Evolutionary conservation across 2,113 vertebrate species (phyloP).

Genomic region (Petrocephalus microphthalmus): DNA sequence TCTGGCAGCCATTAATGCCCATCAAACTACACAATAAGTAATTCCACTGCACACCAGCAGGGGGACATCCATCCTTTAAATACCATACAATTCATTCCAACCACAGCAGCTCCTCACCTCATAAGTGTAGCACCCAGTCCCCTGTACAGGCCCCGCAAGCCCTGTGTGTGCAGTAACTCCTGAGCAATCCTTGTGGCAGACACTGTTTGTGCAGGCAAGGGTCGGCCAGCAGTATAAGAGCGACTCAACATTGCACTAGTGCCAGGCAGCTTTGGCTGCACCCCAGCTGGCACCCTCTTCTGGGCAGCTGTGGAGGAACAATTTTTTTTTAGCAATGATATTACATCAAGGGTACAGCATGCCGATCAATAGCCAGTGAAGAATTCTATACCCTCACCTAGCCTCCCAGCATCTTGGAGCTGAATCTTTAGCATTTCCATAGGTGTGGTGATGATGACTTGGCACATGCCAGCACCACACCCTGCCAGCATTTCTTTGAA

Average conservation of each 20-base stretch:
- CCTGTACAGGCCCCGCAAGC: slow-evolving; percentile 68
- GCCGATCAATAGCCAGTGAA: not conserved
- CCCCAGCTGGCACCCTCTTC: slow-evolving; percentile 55
- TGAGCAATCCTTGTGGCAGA: slow-evolving; percentile 68
- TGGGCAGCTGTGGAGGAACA: slow-evolving; percentile 50
- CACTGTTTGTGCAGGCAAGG: slow-evolving; percentile 36
- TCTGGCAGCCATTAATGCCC: not conserved
- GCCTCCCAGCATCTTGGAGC: slow-evolving; percentile 70
- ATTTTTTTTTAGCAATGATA: not conserved
- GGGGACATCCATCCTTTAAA: not conserved
- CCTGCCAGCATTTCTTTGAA: slow-evolving; percentile 74
- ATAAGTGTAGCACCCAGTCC: slow-evolving; percentile 70
- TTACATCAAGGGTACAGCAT: not conserved
- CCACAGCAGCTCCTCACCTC: slow-evolving; percentile 47
- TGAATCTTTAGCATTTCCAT: slow-evolving; percentile 82
- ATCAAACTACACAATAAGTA: not conserved
- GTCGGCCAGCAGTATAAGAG: slow-evolving; percentile 56
- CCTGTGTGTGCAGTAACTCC: slow-evolving; percentile 59
- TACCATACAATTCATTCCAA: not conserved
- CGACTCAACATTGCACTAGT: slow-evolving; percentile 57
- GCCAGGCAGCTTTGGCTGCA: slow-evolving; percentile 52
- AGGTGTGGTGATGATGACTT: slow-evolving; percentile 70
- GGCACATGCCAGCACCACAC: slow-evolving; percentile 70
- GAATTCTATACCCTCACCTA: slow-evolving; percentile 44
- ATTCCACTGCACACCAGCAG: not conserved